phyloP scores from a whole-genome alignment of 2,888 invertebrate species.

The Aricia artaxerxes region DNA sequence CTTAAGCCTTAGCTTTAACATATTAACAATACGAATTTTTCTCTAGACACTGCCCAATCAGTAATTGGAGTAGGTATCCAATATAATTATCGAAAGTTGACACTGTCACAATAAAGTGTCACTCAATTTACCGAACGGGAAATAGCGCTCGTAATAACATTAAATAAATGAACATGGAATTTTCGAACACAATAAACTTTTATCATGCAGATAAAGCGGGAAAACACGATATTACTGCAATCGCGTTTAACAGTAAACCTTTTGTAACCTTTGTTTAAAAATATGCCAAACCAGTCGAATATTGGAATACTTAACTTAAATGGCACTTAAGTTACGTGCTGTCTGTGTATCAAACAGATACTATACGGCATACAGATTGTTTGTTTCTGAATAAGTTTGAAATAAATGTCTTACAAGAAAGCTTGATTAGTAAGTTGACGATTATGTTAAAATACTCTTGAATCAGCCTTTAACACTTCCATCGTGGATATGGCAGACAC shows the following conservation, averaged over 20 bases:
- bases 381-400: too few relatives aligned
- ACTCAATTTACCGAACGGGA: not conserved
- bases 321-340: too few relatives aligned
- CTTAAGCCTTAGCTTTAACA: not conserved
- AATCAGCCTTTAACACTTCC: too few relatives aligned
- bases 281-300: not conserved
- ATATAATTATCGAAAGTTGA: not conserved
- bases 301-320: too few relatives aligned
- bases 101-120: slow-evolving; percentile 12
- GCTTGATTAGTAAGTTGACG: too few relatives aligned
- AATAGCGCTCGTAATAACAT: slow-evolving; percentile 16
- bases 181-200: slow-evolving; percentile 7
- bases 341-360: too few relatives aligned
- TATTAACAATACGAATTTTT: too few relatives aligned
- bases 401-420: too few relatives aligned
- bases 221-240: not conserved
- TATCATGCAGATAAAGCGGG: not conserved
- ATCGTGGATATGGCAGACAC: too few relatives aligned
- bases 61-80: not conserved
- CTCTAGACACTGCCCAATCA: too few relatives aligned
- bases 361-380: too few relatives aligned
- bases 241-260: not conserved
- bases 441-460: too few relatives aligned
- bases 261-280: slow-evolving; percentile 7
- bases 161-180: slow-evolving; percentile 6